Base-by-base conservation (phyloP, 2,113 vertebrate species). In the Saimiri boliviensis region DNA sequence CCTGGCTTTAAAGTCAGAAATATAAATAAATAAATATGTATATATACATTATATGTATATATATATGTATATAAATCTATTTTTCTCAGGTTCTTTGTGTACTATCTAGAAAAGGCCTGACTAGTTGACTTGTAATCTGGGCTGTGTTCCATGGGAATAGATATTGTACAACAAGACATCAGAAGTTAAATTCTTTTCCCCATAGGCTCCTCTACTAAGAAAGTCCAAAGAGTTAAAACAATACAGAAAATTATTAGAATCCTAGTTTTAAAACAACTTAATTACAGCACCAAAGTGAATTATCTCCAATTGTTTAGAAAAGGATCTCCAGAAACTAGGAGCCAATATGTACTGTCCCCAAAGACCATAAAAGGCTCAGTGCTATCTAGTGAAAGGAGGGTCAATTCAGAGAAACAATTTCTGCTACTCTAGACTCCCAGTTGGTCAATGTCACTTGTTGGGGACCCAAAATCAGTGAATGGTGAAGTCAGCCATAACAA, bases 251-350 rank as follows among this genome's bases (percentile, higher is more conserved):
- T 21, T 20, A 80, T 52, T 63, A 66, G 12, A 77, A 21, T 30
- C 49, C 8, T 16, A 27, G 1, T 93, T 83, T 25, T 52, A 85
- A 84, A 90, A 73, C 23, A 83, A 19, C 3, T 12, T 47, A 86
- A 93, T 95, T 25, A n/a, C 20, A 92, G 17, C 20, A 80, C 35
- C n/a, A 86, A 86, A 86, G 32, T 73, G 32, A 91, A 74, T 93
- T 93, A 74, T 30, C 32, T 40, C 32, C 35, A 93, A 45, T 8
- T 68, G 17, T 68, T 68, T 20, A 71, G 42, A 63, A 70, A 23
- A 60, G 1, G 56, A 10, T 49, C 21, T 17, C 37, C 3, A 32
- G 40, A 87, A 92, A 86, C 3, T 3, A 74, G 68, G n/a, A 84
- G 30, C 14, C 37, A 60, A 1, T 19, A 79, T 14, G 3, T 11